Conservation (phyloP, 2,113 vertebrate species). For the mouse (Mus musculus) region DNA sequence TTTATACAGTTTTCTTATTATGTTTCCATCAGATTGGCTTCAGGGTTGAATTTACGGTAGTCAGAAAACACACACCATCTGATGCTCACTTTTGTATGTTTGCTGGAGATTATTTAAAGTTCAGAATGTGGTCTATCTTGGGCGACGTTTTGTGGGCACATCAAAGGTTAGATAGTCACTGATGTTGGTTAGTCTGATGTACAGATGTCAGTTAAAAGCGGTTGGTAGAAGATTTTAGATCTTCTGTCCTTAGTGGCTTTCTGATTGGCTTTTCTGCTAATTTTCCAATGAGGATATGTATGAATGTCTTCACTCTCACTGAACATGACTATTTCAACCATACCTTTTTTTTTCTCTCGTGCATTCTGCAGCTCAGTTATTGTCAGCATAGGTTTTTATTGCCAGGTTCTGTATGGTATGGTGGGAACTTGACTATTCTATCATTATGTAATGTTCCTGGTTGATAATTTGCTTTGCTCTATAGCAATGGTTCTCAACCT, state of each 20-base stretch:
- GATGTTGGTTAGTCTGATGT: background rate
- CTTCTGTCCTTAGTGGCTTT: background rate
- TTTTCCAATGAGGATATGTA: background rate
- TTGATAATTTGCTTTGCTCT: slow-evolving; percentile 10
- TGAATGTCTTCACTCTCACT: background rate
- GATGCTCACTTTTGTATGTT: background rate
- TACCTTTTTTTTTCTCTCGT: background rate
- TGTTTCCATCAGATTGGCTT: background rate
- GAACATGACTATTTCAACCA: background rate
- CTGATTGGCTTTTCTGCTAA: background rate
- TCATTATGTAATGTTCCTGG: background rate
- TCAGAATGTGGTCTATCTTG: background rate
- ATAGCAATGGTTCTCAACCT: background rate
- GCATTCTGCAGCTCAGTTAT: background rate
- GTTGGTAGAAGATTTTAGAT: background rate
- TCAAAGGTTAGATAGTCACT: background rate
- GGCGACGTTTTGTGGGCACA: background rate
- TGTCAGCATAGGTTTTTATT: background rate
- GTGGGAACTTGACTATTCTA: background rate
- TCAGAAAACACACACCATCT: background rate
- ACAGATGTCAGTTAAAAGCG: background rate
- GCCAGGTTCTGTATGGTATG: background rate
- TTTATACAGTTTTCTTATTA: slow-evolving; percentile 31
- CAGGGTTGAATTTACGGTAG: background rate
- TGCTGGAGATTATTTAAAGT: background rate